Conservation (phyloP, 2,113 vertebrate genomes). For the Hucho hucho region DNA sequence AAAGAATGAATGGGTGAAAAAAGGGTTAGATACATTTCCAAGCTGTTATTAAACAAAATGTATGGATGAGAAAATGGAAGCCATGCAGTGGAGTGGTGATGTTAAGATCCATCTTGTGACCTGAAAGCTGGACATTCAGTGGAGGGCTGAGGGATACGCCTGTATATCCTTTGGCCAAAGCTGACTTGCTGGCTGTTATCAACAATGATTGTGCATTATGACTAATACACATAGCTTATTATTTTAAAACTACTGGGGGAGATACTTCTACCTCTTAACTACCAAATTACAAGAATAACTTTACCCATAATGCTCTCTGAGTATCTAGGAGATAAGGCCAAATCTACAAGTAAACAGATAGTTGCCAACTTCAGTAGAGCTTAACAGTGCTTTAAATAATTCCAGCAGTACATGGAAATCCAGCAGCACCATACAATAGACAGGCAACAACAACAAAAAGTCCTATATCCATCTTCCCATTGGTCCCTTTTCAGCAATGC, state of each 20-base stretch:
- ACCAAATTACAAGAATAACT: neutral
- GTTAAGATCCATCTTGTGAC: neutral
- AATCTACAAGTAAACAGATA: neutral
- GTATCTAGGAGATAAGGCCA: neutral
- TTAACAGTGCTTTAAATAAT: too few species aligned
- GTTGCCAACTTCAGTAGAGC: too few species aligned
- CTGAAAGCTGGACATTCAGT: neutral
- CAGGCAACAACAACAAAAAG: too few species aligned
- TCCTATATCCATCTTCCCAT: neutral
- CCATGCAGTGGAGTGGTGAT: neutral
- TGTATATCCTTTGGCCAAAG: too few species aligned
- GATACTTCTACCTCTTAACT: too few species aligned
- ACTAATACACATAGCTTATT: too few species aligned
- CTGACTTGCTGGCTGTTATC: too few species aligned
- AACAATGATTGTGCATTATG: too few species aligned
- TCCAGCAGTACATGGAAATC: neutral
- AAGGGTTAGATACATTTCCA: neutral
- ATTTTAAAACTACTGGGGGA: neutral
- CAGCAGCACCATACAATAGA: too few species aligned
- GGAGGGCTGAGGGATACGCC: neutral
- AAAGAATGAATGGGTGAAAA: neutral
- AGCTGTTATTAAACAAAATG: neutral
- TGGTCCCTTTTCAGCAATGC: neutral
- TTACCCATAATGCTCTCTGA: neutral
- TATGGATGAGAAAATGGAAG: constrained; percentile 14